Conservation (phyloP, 2,888 invertebrate species). For the Lasius platythorax region DNA sequence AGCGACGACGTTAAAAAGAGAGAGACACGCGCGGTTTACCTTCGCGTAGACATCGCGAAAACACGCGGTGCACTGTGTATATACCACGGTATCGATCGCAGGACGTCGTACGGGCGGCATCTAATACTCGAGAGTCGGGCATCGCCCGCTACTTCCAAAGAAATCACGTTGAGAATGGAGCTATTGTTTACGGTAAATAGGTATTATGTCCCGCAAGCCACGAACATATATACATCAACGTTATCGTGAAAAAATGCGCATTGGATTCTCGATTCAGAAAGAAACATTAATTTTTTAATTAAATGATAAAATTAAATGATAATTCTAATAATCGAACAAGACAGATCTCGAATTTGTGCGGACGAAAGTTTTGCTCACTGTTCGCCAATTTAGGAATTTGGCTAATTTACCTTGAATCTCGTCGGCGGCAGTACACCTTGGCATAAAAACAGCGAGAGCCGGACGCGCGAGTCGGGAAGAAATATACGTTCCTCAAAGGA, state of each 20-base stretch:
- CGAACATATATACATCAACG: not conserved
- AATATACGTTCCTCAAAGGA: conserved; percentile 11
- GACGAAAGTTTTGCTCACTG: not conserved
- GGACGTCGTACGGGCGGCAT: not conserved
- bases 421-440: not conserved
- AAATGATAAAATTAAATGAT: too few relatives aligned
- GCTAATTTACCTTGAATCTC: conserved; percentile 17
- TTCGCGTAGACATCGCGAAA: conserved; percentile 43
- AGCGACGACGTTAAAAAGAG: conserved; percentile 30
- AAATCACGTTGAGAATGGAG: conserved; percentile 36
- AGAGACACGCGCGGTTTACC: conserved; percentile 31
- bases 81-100: conserved; percentile 40
- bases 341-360: not conserved
- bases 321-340: not conserved
- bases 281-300: not conserved
- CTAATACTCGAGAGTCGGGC: conserved; percentile 14
- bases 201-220: not conserved
- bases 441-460: not conserved
- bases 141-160: conserved; percentile 3
- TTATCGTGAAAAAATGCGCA: not conserved
- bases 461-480: not conserved
- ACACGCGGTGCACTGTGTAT: conserved; percentile 23
- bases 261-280: not conserved
- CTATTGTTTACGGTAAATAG: conserved; percentile 31
- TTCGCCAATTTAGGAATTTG: not conserved